A percentile compares a stretch with the other conserved stretches of the same genome.
Evolutionary conservation across 2,888 invertebrate genomes (phyloP).

Genomic region (Drosophila neutralis): DNA sequence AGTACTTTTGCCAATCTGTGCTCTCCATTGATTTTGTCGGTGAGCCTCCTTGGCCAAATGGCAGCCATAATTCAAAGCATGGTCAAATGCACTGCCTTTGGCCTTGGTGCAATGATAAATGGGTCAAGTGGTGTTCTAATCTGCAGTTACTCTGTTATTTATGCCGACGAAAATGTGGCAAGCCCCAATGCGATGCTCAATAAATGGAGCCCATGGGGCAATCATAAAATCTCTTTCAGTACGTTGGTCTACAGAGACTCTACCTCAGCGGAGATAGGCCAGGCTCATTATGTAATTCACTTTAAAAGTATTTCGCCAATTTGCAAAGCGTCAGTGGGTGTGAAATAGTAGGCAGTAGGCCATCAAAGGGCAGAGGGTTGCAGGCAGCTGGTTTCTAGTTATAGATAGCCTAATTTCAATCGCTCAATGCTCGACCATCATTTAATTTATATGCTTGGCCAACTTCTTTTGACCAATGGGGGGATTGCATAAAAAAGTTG

Average conservation of each 20-base stretch:
- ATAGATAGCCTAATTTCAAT: constrained; percentile 68
- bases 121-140: constrained; percentile 16
- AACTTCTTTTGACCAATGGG: constrained; percentile 61
- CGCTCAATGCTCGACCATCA: constrained; percentile 57
- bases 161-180: constrained; percentile 48
- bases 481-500: constrained; percentile 19
- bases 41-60: constrained; percentile 23
- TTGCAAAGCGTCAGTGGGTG: constrained; percentile 19
- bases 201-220: background rate
- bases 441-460: constrained; percentile 75
- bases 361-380: background rate
- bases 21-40: constrained; percentile 5
- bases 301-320: constrained; percentile 27
- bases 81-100: constrained; percentile 36
- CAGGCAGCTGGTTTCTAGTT: constrained; percentile 4
- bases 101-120: constrained; percentile 50
- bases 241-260: background rate
- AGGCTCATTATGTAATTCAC: background rate
- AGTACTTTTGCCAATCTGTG: background rate
- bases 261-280: background rate
- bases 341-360: constrained; percentile 1
- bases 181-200: background rate
- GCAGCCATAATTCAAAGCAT: constrained; percentile 20
- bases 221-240: constrained; percentile 12
- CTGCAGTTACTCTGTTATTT: constrained; percentile 30